Base-by-base conservation (phyloP, 2,888 invertebrate species). In the Cheilosia urbana region DNA sequence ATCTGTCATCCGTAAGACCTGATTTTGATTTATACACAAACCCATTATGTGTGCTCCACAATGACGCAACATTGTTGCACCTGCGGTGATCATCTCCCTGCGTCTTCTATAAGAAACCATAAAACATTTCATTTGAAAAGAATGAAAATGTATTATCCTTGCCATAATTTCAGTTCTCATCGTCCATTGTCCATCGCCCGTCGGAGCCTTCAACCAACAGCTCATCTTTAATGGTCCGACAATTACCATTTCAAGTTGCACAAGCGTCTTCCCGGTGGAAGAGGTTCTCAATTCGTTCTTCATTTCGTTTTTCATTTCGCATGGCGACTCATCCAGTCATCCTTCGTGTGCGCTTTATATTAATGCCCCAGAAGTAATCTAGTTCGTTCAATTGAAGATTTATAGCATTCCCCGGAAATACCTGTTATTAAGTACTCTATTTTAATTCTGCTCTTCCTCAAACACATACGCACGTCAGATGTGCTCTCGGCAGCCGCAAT, bases 351-450 rank as follows among this genome's bases (percentile, higher is more conserved):
- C 45, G 37, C 42, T 57, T 60, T 49, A 24, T 30, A 72, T 17
- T 60, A 60, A 65, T 65, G 65, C 76, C 68, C 60, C 68, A 63
- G 63, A 76, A 80, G 87, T 82, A 87, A 78, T 87, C 82, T 87
- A 82, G 87, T 87, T 82, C 87, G 63, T 87, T 82, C 82, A 87
- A 87, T 87, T 87, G 82, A 78, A 69, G 87, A 87, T 87, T 87
- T 87, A 87, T 87, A 78, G 87, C 87, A 81, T 85, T 76, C 81
- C 72, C 9, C 72, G 51, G 71, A 85, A 81, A 85, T 85, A 72
- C 85, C 85, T 81, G 85, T 81, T 85, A 85, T 85, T 81, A 85
- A 81, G 71, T 68, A 77, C 81, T 85, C 72, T 63, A 77, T 85
- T 85, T 85, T 85, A 85, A 85, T 85, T 85, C 77, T 49, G 37